Evolutionary conservation across 2,113 vertebrate species (phyloP).

Genomic region (Verasper variegatus): DNA sequence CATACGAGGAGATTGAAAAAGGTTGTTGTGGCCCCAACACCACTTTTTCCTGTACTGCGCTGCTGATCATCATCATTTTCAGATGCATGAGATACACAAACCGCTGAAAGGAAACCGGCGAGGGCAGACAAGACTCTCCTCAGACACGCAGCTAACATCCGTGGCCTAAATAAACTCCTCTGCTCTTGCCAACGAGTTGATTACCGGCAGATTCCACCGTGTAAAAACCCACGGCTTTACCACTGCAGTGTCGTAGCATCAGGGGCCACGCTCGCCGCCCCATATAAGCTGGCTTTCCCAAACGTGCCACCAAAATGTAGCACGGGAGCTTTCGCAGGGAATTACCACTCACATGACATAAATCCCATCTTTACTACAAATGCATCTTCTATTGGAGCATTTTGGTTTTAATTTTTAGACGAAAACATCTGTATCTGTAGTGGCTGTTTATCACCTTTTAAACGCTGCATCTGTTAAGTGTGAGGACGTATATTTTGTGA

Average conservation of each 20-base stretch:
- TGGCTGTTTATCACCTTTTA: constrained; percentile 12
- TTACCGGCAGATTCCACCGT: constrained; percentile 68
- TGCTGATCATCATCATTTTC: constrained; percentile 30
- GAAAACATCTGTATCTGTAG: not conserved
- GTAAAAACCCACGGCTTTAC: constrained; percentile 67
- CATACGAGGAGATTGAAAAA: not conserved
- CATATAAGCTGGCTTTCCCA: constrained; percentile 62
- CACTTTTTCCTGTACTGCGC: no score
- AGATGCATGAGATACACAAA: constrained; percentile 10
- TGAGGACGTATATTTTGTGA: constrained; percentile 4
- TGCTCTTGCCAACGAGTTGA: constrained; percentile 68
- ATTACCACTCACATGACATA: constrained; percentile 61
- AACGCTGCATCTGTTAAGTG: constrained; percentile 9
- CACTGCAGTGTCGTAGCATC: constrained; percentile 19
- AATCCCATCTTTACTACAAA: constrained; percentile 56
- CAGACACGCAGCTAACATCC: constrained; percentile 37
- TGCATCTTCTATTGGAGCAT: constrained; percentile 8
- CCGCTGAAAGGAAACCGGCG: constrained; percentile 16
- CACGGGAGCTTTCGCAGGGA: constrained; percentile 56
- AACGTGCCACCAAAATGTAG: constrained; percentile 45
- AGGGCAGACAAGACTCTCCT: constrained; percentile 8
- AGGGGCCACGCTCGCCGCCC: constrained; percentile 10
- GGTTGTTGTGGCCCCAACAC: not conserved
- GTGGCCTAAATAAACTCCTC: constrained; percentile 45
- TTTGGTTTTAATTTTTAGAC: constrained; percentile 1